A percentile compares a stretch with the other conserved stretches of the same genome.
Evolutionary conservation across 2,888 invertebrate genomes (phyloP).

Genomic region (Clitarchus hookeri): DNA sequence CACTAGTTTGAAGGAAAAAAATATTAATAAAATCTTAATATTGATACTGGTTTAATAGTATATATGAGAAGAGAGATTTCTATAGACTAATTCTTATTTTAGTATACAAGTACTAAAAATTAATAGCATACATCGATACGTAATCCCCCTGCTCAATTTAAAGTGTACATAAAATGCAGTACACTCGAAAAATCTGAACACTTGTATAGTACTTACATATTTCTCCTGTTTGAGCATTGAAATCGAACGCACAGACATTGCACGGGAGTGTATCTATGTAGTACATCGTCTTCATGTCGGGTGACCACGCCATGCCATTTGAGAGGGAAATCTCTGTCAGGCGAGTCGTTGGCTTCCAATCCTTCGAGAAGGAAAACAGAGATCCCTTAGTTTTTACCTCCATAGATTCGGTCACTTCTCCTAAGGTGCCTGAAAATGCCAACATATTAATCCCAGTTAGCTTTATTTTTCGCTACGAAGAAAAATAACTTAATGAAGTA

Average conservation of each 20-base stretch:
- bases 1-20: no score
- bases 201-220: slow-evolving; percentile 58
- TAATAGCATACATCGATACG: no score
- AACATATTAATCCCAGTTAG: no score
- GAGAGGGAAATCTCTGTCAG: slow-evolving; percentile 63
- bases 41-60: no score
- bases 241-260: slow-evolving; percentile 72
- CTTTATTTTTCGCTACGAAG: no score
- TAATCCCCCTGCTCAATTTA: no score
- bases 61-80: no score
- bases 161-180: no score
- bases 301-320: slow-evolving; percentile 80
- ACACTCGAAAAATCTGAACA: slow-evolving; percentile 52
- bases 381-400: slow-evolving; percentile 56
- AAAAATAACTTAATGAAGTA: no score
- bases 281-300: slow-evolving; percentile 68
- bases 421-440: slow-evolving; percentile 61
- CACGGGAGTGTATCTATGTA: slow-evolving; percentile 73
- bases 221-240: slow-evolving; percentile 67
- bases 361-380: slow-evolving; percentile 47
- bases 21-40: no score
- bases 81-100: no score
- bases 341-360: slow-evolving; percentile 27
- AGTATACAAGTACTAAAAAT: no score
- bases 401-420: slow-evolving; percentile 59